Evolutionary conservation across 2,113 vertebrate genomes (phyloP), one percentile per base, ranked within the genome.

Genomic region (Osmerus mordax): DNA sequence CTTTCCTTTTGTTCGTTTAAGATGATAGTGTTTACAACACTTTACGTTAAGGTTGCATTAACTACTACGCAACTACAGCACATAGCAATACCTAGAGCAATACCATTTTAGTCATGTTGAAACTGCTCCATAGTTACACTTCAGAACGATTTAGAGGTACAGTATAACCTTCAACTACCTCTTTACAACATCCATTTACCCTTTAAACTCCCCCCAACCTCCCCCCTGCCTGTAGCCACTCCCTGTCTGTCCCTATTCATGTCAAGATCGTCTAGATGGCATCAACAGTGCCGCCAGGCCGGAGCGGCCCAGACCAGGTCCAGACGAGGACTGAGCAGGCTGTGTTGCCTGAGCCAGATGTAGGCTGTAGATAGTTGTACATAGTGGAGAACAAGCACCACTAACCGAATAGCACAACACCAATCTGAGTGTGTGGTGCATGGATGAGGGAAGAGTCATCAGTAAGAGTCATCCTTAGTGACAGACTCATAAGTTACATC

Each of bases 241-340:
- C 78, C 84, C 65, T 1, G 78, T 87, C 78, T 87, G 74, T 86
- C 86, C 86, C 77, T 88, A 84, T 84, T 82, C 66, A 75, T 87
- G 78, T 59, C 23, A 59, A 23, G 58, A 59, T 21, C 9, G 29
- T 64, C 36, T 16, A 64, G 16, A 64, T 64, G 14, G 15, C 18
- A 64, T 64, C 62, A 64, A 16, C 15, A 8, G 16, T 64, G 62
- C 28, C 8, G 18, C 29, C 29, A 47, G 41, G 7, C 9, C 41
- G 7, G 8, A 47, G 41, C 7, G 41, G 41, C 41, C 9, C 41
- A 47, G 41, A 47, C 41, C 41, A 47, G 62, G 3, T 64, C 15
- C 62, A 32, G 62, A 29, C 29, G 4, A 62, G 60, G 25, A 62
- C 62, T 36, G 52, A 64, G 56, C 14, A 64, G 72, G 74, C 87